Percentiles rank a stretch among this genome's conserved stretches.
These are phyloP conservation scores for Disparrhopalites patrizii DNA, from an alignment of 2,888 invertebrate genomes.

Conservation along the genomic window DNA sequence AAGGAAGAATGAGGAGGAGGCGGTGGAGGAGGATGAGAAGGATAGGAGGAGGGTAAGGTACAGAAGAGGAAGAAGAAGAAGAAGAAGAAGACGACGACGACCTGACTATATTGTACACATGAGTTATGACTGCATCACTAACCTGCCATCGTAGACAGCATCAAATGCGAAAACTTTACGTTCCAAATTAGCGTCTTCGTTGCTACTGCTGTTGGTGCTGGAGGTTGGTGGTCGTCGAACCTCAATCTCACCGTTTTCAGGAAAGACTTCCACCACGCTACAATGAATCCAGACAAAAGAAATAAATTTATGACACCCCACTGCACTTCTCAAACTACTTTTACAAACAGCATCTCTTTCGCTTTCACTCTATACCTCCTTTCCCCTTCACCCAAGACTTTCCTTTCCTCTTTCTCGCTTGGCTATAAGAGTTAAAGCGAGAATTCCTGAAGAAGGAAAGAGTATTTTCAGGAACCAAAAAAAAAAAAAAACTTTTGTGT, in stretches of 20 bases:
- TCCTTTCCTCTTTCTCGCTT: no score
- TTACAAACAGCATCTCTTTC: not conserved
- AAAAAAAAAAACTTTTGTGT: no score
- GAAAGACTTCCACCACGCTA: slow-evolving; percentile 74
- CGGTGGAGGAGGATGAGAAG: no score
- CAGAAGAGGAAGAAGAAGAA: no score
- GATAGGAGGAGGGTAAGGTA: no score
- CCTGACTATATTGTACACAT: not conserved
- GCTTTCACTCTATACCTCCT: not conserved
- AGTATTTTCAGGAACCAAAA: no score
- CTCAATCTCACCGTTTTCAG: slow-evolving; percentile 84
- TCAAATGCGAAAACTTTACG: slow-evolving; percentile 93
- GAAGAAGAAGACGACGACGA: no score
- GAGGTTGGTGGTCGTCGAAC: slow-evolving; percentile 68
- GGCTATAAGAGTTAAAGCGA: no score
- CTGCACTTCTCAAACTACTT: slow-evolving; percentile 9
- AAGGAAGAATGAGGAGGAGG: no score
- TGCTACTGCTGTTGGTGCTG: slow-evolving; percentile 31
- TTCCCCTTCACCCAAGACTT: no score
- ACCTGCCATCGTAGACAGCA: slow-evolving; percentile 87
- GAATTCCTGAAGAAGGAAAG: no score
- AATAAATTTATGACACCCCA: slow-evolving; percentile 25
- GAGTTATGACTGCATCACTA: slow-evolving; percentile 49
- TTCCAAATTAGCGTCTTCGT: slow-evolving; percentile 33
- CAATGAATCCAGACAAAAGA: slow-evolving; percentile 37